phyloP scores from a whole-genome alignment of 2,797 vertebrate species.

The Platyrinchus mystaceus region DNA sequence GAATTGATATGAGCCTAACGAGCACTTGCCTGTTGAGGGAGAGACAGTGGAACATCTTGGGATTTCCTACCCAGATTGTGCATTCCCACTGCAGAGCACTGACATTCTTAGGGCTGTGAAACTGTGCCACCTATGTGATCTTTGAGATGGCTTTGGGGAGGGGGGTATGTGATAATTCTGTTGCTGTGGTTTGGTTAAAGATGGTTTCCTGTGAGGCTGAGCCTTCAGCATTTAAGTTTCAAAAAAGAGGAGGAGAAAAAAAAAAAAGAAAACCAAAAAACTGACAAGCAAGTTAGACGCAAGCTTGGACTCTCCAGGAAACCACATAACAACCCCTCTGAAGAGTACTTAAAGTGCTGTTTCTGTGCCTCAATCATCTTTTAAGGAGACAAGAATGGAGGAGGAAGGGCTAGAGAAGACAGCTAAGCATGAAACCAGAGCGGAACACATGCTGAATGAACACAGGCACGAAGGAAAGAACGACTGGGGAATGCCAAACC shows the following conservation, averaged over 20 bases:
- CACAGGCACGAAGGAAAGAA: neutral
- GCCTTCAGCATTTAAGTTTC: neutral
- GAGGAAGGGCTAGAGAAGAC: neutral
- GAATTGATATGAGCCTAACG: neutral
- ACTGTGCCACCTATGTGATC: slow-evolving; percentile 41
- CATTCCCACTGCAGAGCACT: slow-evolving; percentile 32
- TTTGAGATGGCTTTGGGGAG: slow-evolving; percentile 3
- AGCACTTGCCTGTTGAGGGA: neutral
- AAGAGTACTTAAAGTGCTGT: neutral
- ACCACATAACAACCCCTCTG: slow-evolving; percentile 50
- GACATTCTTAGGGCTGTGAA: slow-evolving; percentile 16
- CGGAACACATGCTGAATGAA: neutral
- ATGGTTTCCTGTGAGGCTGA: slow-evolving; percentile 48
- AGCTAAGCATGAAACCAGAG: neutral
- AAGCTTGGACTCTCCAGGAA: slow-evolving; percentile 64
- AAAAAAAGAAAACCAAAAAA: neutral
- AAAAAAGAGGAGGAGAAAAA: neutral
- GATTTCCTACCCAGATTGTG: slow-evolving; percentile 8
- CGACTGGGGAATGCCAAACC: neutral
- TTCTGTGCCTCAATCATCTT: slow-evolving; percentile 3
- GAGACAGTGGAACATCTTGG: slow-evolving; percentile 1
- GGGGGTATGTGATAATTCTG: neutral
- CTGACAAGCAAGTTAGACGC: neutral
- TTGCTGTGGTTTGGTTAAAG: slow-evolving; percentile 25
- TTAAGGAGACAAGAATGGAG: neutral